Base-by-base conservation (phyloP, 2,888 invertebrate genomes). In the Eutolmus rufibarbis region DNA sequence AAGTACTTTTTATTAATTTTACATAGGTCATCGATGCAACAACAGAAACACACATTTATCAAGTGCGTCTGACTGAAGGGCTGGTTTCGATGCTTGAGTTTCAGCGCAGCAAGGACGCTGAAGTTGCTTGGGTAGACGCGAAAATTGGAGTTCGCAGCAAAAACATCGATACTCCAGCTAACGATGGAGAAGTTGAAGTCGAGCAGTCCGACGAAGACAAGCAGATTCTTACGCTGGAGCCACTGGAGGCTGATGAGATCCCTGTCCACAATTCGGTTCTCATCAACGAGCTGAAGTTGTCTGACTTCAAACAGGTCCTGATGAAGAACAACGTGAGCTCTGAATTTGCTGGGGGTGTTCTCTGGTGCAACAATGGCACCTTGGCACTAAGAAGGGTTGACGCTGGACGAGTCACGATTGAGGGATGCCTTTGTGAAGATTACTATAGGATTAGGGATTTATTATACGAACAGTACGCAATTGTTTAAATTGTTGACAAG, bases 1-100 rank as follows among this genome's bases (percentile, higher is more conserved):
- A 46, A 12, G 40, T 84, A 2, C 28, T 7, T 12, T 66, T 28
- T 66, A 28, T 8, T 56, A 90, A 89, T 91, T 92, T 9, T 46
- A 1, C 1, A 9, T 5, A 78, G 78, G 43, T 78, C 9, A 95
- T 99, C 4, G 99, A 99, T 92, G 99, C 98, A 0, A 99, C 99
- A 0, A 98, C 98, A 0, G 99, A 99, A 93, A 98, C 98, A 0
- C 98, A 99, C 91, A 99, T 99, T 90, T 99, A 98, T 92, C 99
- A 99, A 94, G 98, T 98, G 88, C 96, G 97, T 86, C 93, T 99
- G 74, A 98, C 98, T 1, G 99, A 99, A 93, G 96, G 97, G 5
- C 93, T 99, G 88, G 97, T 99, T 89, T 97, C 97, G 0, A 96
- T 97, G 9, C 92, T 99, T 87, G 94, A 95, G 89, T 98, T 99